These are phyloP conservation scores for Aromia moschata DNA, from an alignment of 2,888 invertebrate genomes.

Conservation along the genomic window DNA sequence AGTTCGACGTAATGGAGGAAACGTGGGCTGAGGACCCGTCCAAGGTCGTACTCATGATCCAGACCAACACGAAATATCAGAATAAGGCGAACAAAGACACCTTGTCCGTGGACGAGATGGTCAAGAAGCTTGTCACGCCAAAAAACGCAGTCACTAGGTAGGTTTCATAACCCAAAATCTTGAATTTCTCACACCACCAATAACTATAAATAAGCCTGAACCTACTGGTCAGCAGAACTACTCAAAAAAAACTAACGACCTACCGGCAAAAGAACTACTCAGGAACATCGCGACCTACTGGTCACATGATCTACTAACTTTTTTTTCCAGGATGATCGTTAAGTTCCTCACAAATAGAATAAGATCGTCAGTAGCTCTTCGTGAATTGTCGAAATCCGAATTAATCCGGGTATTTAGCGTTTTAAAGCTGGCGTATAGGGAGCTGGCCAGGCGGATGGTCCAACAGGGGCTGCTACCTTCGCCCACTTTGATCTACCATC, in stretches of 20 bases:
- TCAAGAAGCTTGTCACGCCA: slow-evolving; percentile 65
- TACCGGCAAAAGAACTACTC: too few species aligned
- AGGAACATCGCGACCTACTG: too few species aligned
- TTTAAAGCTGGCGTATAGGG: slow-evolving; percentile 68
- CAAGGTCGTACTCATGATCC: slow-evolving; percentile 70
- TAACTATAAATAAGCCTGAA: background rate
- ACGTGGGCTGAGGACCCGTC: slow-evolving; percentile 74
- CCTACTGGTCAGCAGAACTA: background rate
- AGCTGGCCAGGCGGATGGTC: slow-evolving; percentile 69
- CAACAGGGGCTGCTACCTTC: slow-evolving; percentile 72
- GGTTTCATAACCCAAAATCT: background rate
- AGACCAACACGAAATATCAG: slow-evolving; percentile 63
- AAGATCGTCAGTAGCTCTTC: slow-evolving; percentile 68
- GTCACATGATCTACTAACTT: background rate
- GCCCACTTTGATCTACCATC: slow-evolving; percentile 72
- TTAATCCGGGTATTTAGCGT: slow-evolving; percentile 67
- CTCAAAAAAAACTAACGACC: too few species aligned
- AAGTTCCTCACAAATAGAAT: slow-evolving; percentile 70
- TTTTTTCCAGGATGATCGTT: slow-evolving; percentile 66
- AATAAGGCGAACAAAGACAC: slow-evolving; percentile 43
- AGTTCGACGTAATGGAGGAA: slow-evolving; percentile 74
- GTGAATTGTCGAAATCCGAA: slow-evolving; percentile 76
- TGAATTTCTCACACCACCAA: background rate
- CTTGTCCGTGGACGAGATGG: slow-evolving; percentile 62
- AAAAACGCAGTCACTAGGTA: slow-evolving; percentile 64